Base-by-base conservation (phyloP, 2,888 invertebrate species). In the Drosophila greeni region DNA sequence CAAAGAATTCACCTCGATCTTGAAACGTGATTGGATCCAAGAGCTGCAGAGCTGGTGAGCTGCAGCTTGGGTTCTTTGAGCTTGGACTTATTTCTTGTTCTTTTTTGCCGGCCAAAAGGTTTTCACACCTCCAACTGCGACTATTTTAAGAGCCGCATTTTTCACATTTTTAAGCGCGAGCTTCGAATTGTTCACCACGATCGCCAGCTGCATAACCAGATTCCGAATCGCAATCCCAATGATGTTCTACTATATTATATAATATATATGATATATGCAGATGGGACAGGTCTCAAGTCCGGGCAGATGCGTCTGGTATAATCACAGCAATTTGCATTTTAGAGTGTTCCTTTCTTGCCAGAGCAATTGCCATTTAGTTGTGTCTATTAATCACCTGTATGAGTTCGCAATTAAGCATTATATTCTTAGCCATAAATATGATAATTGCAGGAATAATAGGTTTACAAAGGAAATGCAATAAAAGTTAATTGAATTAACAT, bases 1-100 rank as follows among this genome's bases (percentile, higher is more conserved):
- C 31, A 57, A 77, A 79, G 76, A 80, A 77, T 76, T 86, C 76
- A 84, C 87, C 86, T 86, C 86, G 86, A 84, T 86, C 86, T 84
- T 85, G 86, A 86, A 85, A 86, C 87, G 86, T 86, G 87, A 84
- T 83, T 81, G 70, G 76, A 39, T 14, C 26, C 20, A 16, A 48
- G 43, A 43, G 9, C 16, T 16, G 37, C 18, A 18, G 16, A 43
- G 11, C 16, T 16, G 37, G 11, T 12, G 16, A 43, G 11, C 42
- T 26, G 43, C 26, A 43, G 12, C 43, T 18, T 43, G 43, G 16
- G 43, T 43, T 43, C 43, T 43, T 43, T 26, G 26, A 43, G 43
- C 43, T 45, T 8, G 8, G 5, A 20, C 14, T 47, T 20, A 29
- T 45, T 45, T 29, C 16, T n/a, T 23, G 9, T 24, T 24, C 20